phyloP scores from a whole-genome alignment of 2,113 vertebrate genomes.

The Pelmatolapia mariae region DNA sequence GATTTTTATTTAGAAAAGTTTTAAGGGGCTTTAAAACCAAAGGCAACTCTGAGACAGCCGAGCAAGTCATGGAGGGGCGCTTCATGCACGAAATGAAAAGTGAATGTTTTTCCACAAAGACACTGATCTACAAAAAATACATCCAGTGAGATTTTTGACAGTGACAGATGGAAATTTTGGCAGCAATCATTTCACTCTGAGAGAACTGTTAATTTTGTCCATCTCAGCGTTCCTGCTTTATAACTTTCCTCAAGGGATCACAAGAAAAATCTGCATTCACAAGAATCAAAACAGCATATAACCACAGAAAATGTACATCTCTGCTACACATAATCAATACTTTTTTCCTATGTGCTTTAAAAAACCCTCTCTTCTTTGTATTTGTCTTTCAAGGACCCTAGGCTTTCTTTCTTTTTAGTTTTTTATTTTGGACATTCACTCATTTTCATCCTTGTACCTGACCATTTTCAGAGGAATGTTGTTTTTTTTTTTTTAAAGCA shows the following conservation, averaged over 20 bases:
- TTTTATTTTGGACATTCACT: not conserved
- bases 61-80: not conserved
- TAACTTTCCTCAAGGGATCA: not conserved
- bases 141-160: not conserved
- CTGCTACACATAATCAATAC: not conserved
- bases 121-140: not conserved
- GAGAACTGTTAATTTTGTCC: not conserved
- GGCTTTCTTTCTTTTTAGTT: not conserved
- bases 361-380: too few species aligned
- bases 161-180: not conserved
- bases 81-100: not conserved
- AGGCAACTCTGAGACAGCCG: not conserved
- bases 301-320: not conserved
- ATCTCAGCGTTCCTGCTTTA: not conserved
- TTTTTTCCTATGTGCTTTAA: not conserved
- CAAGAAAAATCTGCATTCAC: not conserved
- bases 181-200: not conserved
- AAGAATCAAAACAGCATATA: not conserved
- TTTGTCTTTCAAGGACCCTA: not conserved
- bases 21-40: not conserved
- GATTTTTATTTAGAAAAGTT: not conserved
- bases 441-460: not conserved
- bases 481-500: not conserved
- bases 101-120: not conserved
- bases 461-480: not conserved